These are phyloP conservation scores for Solea senegalensis DNA, from an alignment of 2,113 vertebrate genomes.

Conservation along the genomic window DNA sequence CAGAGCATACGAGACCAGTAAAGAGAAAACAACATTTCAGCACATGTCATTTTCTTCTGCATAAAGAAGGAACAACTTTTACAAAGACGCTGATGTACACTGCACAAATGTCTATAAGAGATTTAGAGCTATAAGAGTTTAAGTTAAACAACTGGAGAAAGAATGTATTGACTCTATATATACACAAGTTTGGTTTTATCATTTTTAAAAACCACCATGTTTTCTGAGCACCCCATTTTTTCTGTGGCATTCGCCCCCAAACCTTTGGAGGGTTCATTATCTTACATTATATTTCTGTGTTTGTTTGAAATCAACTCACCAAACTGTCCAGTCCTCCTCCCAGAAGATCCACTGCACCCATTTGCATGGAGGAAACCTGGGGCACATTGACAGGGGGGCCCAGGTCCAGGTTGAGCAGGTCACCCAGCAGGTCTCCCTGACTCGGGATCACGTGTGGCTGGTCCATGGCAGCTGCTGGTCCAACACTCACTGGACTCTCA, in stretches of 20 bases:
- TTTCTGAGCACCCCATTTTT: neutral
- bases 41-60: neutral
- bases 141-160: neutral
- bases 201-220: neutral
- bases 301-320: constrained; percentile 80
- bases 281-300: neutral
- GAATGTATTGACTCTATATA: too few relatives aligned
- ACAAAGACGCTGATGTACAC: neutral
- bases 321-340: constrained; percentile 95
- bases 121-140: too few relatives aligned
- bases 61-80: neutral
- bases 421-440: constrained; percentile 94
- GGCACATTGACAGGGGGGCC: constrained; percentile 94
- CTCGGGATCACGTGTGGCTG: constrained; percentile 93
- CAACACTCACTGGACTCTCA: constrained; percentile 92
- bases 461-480: constrained; percentile 83
- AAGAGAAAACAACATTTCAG: neutral
- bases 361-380: constrained; percentile 93
- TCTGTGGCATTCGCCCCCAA: neutral
- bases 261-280: too few relatives aligned
- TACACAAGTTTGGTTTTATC: too few relatives aligned
- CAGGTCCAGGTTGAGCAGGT: constrained; percentile 95
- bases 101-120: too few relatives aligned
- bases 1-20: neutral
- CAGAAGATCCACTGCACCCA: constrained; percentile 95